A percentile compares a stretch with the other conserved stretches of the same genome.
These are phyloP conservation scores for Rhagium mordax DNA, from an alignment of 2,888 invertebrate genomes.

Conservation along the genomic window DNA sequence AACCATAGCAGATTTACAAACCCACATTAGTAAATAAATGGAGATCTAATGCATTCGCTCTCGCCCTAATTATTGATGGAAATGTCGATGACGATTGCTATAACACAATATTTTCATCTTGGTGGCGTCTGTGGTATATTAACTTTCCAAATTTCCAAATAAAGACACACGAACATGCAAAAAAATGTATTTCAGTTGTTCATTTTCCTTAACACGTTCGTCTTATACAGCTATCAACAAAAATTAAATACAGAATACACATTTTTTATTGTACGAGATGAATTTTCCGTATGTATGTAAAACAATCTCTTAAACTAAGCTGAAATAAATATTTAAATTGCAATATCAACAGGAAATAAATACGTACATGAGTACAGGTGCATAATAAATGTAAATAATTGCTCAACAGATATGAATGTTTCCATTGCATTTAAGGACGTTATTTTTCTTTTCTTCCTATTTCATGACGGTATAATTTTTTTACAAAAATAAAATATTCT, in stretches of 20 bases:
- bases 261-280: neutral
- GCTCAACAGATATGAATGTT: no score
- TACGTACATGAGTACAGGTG: no score
- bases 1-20: no score
- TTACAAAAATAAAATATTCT: neutral
- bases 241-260: constrained; percentile 18
- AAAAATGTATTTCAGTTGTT: neutral
- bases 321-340: neutral
- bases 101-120: no score
- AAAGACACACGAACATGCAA: neutral
- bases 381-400: no score
- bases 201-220: neutral
- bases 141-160: no score
- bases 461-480: neutral
- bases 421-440: no score
- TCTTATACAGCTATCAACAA: constrained; percentile 9
- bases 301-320: neutral
- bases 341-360: neutral
- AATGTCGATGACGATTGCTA: no score
- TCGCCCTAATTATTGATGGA: no score
- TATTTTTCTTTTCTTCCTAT: neutral
- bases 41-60: no score
- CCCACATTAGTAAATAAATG: no score
- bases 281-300: neutral
- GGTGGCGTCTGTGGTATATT: no score